Conservation (phyloP, 1,140 invertebrate species). For the Maconellicoccus hirsutus region DNA sequence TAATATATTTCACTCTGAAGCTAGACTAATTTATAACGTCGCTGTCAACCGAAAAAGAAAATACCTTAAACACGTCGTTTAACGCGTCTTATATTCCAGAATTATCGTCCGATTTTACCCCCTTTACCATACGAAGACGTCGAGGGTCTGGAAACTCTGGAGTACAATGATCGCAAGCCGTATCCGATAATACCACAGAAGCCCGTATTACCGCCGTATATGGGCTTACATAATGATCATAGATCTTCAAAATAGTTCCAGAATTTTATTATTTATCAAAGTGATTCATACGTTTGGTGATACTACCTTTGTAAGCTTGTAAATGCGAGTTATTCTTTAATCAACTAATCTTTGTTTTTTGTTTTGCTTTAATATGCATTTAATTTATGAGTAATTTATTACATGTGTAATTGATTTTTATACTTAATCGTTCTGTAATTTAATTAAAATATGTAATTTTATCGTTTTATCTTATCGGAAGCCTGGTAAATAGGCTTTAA, state of each 20-base stretch:
- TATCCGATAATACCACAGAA: slow-evolving; percentile 1
- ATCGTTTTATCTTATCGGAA: too few relatives aligned
- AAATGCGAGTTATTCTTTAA: background rate
- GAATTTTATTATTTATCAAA: background rate
- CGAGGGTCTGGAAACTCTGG: background rate
- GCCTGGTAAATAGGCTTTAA: too few relatives aligned
- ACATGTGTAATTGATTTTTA: too few relatives aligned
- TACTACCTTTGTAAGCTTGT: background rate
- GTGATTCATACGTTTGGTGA: background rate
- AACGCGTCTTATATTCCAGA: background rate
- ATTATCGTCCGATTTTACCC: background rate
- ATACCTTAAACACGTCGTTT: background rate
- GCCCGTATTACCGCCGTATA: slow-evolving; percentile 6
- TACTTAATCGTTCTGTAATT: too few relatives aligned
- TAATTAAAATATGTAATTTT: too few relatives aligned
- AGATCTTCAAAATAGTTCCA: slow-evolving; percentile 5
- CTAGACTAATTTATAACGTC: background rate
- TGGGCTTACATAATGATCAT: slow-evolving; percentile 13
- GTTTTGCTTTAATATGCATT: slow-evolving; percentile 2
- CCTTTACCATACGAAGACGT: background rate
- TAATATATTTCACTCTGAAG: background rate
- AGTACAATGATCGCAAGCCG: background rate
- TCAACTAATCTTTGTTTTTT: background rate
- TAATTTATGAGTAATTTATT: background rate
- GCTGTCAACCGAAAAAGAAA: background rate